These are phyloP conservation scores for Rhea americana DNA, from an alignment of 2,113 vertebrate genomes.

Conservation along the genomic window DNA sequence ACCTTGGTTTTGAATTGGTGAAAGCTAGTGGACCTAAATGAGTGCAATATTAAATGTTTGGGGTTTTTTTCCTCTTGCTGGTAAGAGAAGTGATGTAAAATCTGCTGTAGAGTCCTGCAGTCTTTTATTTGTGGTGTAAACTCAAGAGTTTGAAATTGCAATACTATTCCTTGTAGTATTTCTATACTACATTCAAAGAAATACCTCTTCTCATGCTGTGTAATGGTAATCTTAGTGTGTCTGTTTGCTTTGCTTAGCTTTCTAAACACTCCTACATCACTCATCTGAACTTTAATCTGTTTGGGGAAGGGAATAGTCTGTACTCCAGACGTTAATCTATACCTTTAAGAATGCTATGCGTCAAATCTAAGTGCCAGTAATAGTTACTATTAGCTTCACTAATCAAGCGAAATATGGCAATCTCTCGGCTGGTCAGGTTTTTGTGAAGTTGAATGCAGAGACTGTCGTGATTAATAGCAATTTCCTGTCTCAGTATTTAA, in stretches of 20 bases:
- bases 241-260: slow-evolving; percentile 37
- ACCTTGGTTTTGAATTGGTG: neutral
- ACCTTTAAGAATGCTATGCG: neutral
- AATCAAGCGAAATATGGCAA: neutral
- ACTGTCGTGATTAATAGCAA: rapidly evolving
- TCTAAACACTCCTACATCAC: neutral
- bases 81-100: neutral
- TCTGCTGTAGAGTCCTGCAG: neutral
- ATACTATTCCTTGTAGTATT: neutral
- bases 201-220: neutral
- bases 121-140: neutral
- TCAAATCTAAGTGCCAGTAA: neutral
- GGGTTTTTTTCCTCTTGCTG: neutral
- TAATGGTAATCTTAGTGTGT: neutral
- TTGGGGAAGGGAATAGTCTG: neutral
- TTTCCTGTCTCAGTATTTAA: neutral
- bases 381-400: neutral
- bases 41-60: neutral
- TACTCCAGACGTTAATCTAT: neutral
- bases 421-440: neutral
- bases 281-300: slow-evolving; percentile 40
- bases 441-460: neutral
- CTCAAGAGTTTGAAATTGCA: neutral
- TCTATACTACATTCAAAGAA: neutral
- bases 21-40: neutral